Evolutionary conservation across 2,113 vertebrate species (phyloP), one percentile per base, ranked within the genome.

Genomic region (Pelmatolapia mariae): DNA sequence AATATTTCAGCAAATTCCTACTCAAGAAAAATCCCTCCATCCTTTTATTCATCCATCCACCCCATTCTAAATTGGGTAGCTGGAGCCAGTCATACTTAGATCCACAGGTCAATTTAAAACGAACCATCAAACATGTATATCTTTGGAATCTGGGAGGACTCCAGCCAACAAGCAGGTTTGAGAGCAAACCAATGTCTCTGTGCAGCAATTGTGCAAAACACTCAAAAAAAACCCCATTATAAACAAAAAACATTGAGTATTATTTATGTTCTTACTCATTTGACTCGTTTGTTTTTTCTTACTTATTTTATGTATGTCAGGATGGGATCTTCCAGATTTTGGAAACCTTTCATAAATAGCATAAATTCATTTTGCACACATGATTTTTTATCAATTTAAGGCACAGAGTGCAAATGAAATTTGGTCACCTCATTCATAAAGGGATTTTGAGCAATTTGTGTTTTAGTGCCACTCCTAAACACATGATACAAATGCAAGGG

Each of bases 61-160:
- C 31, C 31, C 31, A n/a, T 36, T 66, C 31, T 66, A 66, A 66
- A 66, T 12, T 66, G 61, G 61, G 31, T 66, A 66, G 61, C 61
- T 36, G 33, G 18, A 78, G 22, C 43, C 16, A 47, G 24, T 76
- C 15, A 29, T 19, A 50, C 24, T 19, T 50, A 8, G 13, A 50
- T 78, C 24, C 16, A 78, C 16, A 19, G 24, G 16, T 47, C 26
- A 78, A 78, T 78, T 50, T 78, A 31, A 50, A 50, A n/a, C 0
- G 0, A 29, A 31, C 16, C 11, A 78, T 50, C 26, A 78, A 29
- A 26, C 16, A 12, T 78, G 43, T 8, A 31, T 50, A 16, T 50
- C 43, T 50, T 78, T 78, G 43, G 26, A 50, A 29, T 50, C 71
- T 50, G 71, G 10, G 43, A 50, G 16, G 71, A 31, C 45, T 52